These are phyloP conservation scores for Drosophila asahinai DNA, from an alignment of 1,140 invertebrate genomes.

Conservation along the genomic window DNA sequence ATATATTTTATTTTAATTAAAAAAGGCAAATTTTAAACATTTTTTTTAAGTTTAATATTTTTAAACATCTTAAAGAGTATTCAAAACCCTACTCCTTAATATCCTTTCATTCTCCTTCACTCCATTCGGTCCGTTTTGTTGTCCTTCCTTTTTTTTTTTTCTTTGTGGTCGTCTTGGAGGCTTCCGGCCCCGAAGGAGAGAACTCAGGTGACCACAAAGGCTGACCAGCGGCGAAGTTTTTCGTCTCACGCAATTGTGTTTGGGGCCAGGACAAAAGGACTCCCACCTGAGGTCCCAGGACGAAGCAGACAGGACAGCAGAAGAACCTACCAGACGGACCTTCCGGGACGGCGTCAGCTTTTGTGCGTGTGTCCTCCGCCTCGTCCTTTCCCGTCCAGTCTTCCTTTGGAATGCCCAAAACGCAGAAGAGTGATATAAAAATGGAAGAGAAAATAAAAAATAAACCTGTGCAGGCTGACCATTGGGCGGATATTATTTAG, in stretches of 20 bases:
- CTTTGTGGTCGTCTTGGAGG: slow-evolving; percentile 48
- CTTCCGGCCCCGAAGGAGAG: slow-evolving; percentile 45
- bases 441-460: neutral
- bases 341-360: slow-evolving; percentile 70
- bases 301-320: slow-evolving; percentile 3
- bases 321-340: slow-evolving; percentile 52
- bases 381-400: neutral
- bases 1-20: no score
- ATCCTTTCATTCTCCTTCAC: no score
- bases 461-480: slow-evolving; percentile 51
- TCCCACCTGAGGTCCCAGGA: slow-evolving; percentile 24
- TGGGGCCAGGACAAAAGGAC: slow-evolving; percentile 48
- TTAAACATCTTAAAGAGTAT: slow-evolving; percentile 6
- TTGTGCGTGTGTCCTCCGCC: slow-evolving; percentile 62
- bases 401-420: slow-evolving; percentile 1
- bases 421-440: slow-evolving; percentile 5
- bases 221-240: slow-evolving; percentile 45
- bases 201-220: slow-evolving; percentile 61
- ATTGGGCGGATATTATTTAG: slow-evolving; percentile 82
- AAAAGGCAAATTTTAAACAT: no score
- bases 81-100: neutral
- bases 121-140: slow-evolving; percentile 21
- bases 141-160: slow-evolving; percentile 22
- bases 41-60: neutral
- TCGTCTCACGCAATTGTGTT: slow-evolving; percentile 57